Conservation (phyloP, 2,797 vertebrate species). For the Diglossa cyanea region DNA sequence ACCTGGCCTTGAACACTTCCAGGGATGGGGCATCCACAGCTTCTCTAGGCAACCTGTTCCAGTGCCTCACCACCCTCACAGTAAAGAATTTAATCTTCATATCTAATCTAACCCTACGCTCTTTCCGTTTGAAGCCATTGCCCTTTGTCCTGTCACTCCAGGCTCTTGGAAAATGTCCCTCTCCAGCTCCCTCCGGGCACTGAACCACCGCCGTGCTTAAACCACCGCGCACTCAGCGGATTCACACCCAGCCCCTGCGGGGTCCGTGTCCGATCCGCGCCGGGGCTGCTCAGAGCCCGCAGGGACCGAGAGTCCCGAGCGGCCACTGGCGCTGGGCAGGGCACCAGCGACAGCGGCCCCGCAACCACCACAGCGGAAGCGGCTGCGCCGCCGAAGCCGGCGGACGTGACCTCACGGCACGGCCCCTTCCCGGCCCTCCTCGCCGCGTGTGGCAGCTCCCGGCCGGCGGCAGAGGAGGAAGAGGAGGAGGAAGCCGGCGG, state of each 20-base stretch:
- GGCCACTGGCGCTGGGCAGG: neutral
- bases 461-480: neutral
- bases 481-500: neutral
- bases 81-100: neutral
- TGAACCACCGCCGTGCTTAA: accelerated
- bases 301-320: accelerated
- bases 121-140: neutral
- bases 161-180: too few relatives aligned
- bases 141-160: neutral
- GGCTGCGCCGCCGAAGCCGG: accelerated
- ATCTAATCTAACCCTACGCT: neutral
- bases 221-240: accelerated
- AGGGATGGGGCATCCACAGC: neutral
- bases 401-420: neutral
- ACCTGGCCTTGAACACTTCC: neutral
- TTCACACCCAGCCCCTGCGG: accelerated
- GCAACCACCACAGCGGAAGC: neutral
- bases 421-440: neutral
- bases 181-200: neutral
- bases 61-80: neutral
- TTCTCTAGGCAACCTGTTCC: neutral
- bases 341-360: accelerated
- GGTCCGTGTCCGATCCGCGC: accelerated
- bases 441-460: accelerated
- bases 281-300: accelerated